Base-by-base conservation (phyloP, 2,113 vertebrate species). In the Mohoua ochrocephala region DNA sequence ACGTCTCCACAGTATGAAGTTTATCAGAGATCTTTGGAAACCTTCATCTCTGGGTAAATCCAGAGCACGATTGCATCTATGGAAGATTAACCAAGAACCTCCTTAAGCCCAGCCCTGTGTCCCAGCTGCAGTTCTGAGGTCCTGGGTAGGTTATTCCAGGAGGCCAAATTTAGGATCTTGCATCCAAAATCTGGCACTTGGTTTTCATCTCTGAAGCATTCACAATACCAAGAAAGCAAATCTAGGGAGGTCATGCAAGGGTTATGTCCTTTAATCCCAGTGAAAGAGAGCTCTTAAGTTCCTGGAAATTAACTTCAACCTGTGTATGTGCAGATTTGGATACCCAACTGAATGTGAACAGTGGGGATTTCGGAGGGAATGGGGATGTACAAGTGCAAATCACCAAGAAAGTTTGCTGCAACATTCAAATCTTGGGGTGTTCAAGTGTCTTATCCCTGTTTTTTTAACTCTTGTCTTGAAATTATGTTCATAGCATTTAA, bases 131-230 rank as follows among this genome's bases (percentile, higher is more conserved):
- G 26, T 39, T 47, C 33, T 71, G 33, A 2, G 9, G 21, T 14
- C 20, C 4, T 14, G 7, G 2, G 1, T 26, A 57, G 8, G 3
- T 44, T 18, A 28, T 30, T 14, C 4, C 13, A 42, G 0, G 2
- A 73, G 8, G 10, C 1, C 15, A n/a, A n/a, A 41, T 1, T 24
- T 27, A 57, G 37, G 13, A 70, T n/a, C 22, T 61, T 10, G 4
- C 11, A 50, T 28, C 26, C 20, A 52, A 76, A 96, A 70, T 47
- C 19, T 45, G 57, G 2, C 8, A 56, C 10, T 56, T 14, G 1
- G 2, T 9, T 71, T 47, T 13, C n/a, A 68, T 81, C n/a, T 73
- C 41, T 30, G 53, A 82, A 85, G 4, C 8, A 47, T 11, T 59
- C 33, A 45, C 3, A 50, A 33, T 28, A 33, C 5, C 14, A 30